Percentiles rank a stretch among this genome's conserved stretches.
Evolutionary conservation across 2,113 vertebrate species (phyloP).

Genomic region (Melanotaenia duboulayi): DNA sequence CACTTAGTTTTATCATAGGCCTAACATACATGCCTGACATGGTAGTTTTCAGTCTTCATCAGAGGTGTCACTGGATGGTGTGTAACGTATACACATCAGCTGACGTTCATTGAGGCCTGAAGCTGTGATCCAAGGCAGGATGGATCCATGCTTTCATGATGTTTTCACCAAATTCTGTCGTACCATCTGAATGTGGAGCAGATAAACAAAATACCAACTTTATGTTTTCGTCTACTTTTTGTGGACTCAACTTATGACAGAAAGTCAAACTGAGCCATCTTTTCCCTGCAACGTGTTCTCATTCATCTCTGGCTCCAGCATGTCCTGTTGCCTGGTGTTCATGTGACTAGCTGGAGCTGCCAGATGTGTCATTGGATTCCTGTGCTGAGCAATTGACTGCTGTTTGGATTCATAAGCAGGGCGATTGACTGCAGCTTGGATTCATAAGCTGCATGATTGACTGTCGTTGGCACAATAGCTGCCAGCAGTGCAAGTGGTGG

Average conservation of each 20-base stretch:
- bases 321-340: constrained; percentile 41
- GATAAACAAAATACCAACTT: too few relatives aligned
- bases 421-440: constrained; percentile 69
- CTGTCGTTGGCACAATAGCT: constrained; percentile 80
- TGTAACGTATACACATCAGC: too few relatives aligned
- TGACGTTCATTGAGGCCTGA: too few relatives aligned
- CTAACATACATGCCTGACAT: too few relatives aligned
- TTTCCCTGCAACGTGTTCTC: constrained; percentile 14
- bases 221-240: too few relatives aligned
- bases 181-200: too few relatives aligned
- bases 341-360: constrained; percentile 65
- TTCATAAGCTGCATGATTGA: constrained; percentile 77
- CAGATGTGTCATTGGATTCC: constrained; percentile 71
- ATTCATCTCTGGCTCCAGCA: constrained; percentile 48
- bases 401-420: constrained; percentile 75
- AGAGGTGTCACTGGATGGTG: too few relatives aligned
- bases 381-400: constrained; percentile 69
- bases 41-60: too few relatives aligned
- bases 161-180: too few relatives aligned
- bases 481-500: constrained; percentile 72
- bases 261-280: not conserved
- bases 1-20: too few relatives aligned
- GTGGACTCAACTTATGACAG: not conserved
- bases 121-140: too few relatives aligned
- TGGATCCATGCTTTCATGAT: too few relatives aligned